These are phyloP conservation scores for Micrasema minimum DNA, from an alignment of 1,140 invertebrate genomes.

Conservation along the genomic window DNA sequence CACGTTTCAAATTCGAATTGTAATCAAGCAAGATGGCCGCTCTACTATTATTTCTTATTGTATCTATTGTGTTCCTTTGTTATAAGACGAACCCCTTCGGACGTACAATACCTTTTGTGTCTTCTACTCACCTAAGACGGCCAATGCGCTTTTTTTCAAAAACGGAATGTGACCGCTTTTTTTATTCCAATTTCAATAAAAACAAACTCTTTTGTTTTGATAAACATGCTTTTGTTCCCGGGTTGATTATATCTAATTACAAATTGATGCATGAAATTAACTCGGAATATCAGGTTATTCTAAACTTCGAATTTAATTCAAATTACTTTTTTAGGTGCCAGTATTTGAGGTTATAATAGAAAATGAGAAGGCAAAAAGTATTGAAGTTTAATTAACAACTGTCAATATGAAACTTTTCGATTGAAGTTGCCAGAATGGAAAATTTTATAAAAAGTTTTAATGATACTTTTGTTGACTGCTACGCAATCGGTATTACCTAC, in stretches of 20 bases:
- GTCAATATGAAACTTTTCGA: constrained; percentile 9
- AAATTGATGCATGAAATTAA: constrained; percentile 29
- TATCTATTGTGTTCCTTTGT: constrained; percentile 49
- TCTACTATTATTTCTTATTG: constrained; percentile 53
- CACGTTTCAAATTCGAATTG: constrained; percentile 53
- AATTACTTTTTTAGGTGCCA: neutral
- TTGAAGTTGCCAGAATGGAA: neutral
- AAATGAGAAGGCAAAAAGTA: constrained; percentile 4
- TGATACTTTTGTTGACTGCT: neutral
- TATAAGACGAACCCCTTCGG: constrained; percentile 48
- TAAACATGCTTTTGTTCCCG: constrained; percentile 15
- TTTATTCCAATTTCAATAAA: neutral
- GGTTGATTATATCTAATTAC: constrained; percentile 21
- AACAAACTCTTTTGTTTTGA: constrained; percentile 20
- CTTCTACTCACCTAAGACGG: constrained; percentile 10
- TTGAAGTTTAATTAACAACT: neutral
- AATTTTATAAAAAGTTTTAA: constrained; percentile 8
- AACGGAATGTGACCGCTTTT: constrained; percentile 4
- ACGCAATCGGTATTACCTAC: too few relatives aligned
- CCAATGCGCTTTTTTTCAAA: constrained; percentile 6
- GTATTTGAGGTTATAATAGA: constrained; percentile 4
- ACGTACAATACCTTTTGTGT: constrained; percentile 50
- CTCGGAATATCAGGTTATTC: neutral
- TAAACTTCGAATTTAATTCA: constrained; percentile 7
- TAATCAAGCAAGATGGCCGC: constrained; percentile 53